Conservation (phyloP, 2,888 invertebrate species). For the Agrypnus murinus region DNA sequence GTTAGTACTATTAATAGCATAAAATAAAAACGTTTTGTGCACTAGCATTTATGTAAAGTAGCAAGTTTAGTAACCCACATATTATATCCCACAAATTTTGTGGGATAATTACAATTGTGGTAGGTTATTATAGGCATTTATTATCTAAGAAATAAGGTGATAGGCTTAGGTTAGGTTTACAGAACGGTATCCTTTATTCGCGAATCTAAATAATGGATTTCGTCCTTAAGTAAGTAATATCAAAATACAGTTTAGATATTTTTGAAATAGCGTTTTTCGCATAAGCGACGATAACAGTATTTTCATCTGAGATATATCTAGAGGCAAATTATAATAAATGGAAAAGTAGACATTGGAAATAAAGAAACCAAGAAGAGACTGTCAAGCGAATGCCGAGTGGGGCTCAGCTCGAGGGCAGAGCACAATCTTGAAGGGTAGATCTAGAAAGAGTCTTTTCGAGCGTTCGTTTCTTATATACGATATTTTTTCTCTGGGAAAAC, state of each 20-base stretch:
- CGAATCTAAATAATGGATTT: no score
- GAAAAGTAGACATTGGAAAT: constrained; percentile 59
- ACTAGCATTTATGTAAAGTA: no score
- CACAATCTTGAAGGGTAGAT: constrained; percentile 72
- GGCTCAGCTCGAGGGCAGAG: constrained; percentile 63
- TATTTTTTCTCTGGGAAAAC: constrained; percentile 77
- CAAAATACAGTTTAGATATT: constrained; percentile 1
- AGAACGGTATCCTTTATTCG: no score
- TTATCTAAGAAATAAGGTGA: no score
- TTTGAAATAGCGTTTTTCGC: constrained; percentile 26
- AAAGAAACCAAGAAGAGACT: constrained; percentile 61
- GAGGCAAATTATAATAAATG: constrained; percentile 61
- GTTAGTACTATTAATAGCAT: no score
- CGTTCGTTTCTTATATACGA: constrained; percentile 72
- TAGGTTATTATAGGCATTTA: no score
- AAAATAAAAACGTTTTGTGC: no score
- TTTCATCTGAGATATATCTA: constrained; percentile 52
- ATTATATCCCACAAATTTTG: no score
- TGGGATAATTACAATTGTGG: no score
- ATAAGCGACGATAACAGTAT: constrained; percentile 51
- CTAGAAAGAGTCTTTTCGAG: constrained; percentile 71
- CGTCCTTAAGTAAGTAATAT: neutral
- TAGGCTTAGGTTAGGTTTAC: no score
- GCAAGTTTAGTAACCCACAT: no score
- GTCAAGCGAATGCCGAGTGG: constrained; percentile 59